Base-by-base conservation (phyloP, 2,888 invertebrate species). In the Axea sp. region DNA sequence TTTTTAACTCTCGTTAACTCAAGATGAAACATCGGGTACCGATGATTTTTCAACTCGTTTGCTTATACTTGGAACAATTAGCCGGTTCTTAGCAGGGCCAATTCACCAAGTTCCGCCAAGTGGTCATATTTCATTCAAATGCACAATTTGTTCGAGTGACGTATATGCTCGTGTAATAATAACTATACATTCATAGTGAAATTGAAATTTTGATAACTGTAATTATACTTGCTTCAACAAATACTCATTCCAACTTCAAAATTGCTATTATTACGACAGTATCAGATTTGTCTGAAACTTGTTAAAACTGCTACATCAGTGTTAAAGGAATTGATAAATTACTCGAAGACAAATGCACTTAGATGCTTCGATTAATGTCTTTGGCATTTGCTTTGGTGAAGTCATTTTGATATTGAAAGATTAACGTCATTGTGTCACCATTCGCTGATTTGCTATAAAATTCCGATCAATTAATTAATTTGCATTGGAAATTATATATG, bases 201-300 rank as follows among this genome's bases (percentile, higher is more conserved):
- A 64, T 64, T 64, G 64, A 39, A 43, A 64, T 64, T 64, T 43
- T 64, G 51, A 53, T 64, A 64, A 64, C 64, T 43, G 64, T 64
- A 64, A 64, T 64, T 53, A 43, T 51, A 43, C 53, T 64, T 43
- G 64, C 64, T 64, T 64, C 51, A 64, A 64, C 64, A 64, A 64
- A 64, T 53, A 64, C 53, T 33, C 53, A 35, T 64, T 53, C 51
- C 64, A 53, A 64, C 43, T 64, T 64, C 51, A 64, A 53, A 64
- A 64, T 53, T 64, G 51, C 64, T 43, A 41, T 45, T 64, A 64
- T 64, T 53, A 53, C 53, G 26, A 33, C 28, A 19, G 33, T 64
- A 64, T 53, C 53, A 64, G 43, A 64, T 64, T 64, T 64, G 64
- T 51, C 51, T 14, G 6, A 53, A 64, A 64, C 64, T 64, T 64